A percentile compares a stretch with the other conserved stretches of the same genome.
phyloP scores from a whole-genome alignment of 2,113 vertebrate species.

The Triplophysa tibetana region DNA sequence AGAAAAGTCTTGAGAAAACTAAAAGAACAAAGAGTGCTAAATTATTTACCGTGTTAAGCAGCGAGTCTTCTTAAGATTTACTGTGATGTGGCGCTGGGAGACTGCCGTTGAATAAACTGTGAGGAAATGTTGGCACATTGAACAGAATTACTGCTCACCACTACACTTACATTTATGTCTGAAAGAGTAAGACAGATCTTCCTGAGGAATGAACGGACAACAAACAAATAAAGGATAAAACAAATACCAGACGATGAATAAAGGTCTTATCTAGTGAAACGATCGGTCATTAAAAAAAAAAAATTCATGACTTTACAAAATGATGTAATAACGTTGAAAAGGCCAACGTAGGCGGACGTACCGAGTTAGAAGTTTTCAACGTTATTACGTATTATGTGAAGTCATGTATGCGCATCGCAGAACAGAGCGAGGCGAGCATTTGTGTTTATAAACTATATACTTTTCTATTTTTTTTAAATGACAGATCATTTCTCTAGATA shows the following conservation, averaged over 20 bases:
- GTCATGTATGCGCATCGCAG: too few species aligned
- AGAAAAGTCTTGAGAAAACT: neutral
- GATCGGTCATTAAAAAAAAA: too few species aligned
- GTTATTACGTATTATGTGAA: too few species aligned
- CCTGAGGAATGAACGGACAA: conserved; percentile 12
- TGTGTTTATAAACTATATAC: too few species aligned
- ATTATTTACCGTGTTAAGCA: neutral
- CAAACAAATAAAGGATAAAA: conserved; percentile 1
- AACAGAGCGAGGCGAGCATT: too few species aligned
- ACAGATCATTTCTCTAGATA: too few species aligned
- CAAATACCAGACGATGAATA: neutral
- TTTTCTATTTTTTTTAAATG: too few species aligned
- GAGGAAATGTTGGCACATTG: conserved; percentile 55
- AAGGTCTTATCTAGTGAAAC: too few species aligned
- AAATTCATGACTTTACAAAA: too few species aligned
- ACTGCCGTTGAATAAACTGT: neutral
- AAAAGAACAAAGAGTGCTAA: neutral
- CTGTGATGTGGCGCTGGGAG: neutral
- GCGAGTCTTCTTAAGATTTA: neutral
- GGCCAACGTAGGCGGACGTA: too few species aligned
- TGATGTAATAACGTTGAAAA: too few species aligned
- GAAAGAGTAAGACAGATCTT: conserved; percentile 50
- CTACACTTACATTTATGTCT: conserved; percentile 71
- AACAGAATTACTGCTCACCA: conserved; percentile 63
- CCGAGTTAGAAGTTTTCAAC: too few species aligned